Conservation (phyloP, 2,888 invertebrate species). For the Agrochola litura region DNA sequence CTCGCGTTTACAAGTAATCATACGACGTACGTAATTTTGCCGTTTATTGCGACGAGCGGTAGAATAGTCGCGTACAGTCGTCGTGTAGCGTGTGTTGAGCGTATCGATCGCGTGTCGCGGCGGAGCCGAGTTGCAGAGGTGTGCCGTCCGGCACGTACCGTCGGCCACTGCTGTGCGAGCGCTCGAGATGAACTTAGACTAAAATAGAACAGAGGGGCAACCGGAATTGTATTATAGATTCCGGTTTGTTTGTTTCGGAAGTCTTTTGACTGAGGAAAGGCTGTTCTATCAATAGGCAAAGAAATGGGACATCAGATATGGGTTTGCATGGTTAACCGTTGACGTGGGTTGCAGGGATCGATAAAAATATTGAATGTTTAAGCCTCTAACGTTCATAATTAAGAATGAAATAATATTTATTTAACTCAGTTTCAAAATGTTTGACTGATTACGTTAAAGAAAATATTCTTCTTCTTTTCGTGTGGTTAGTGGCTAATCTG, state of each 20-base stretch:
- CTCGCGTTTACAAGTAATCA: conserved; percentile 51
- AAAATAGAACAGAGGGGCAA: conserved; percentile 62
- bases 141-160: conserved; percentile 80
- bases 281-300: background rate
- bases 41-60: conserved; percentile 57
- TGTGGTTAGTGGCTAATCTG: too few relatives aligned
- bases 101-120: conserved; percentile 65
- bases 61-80: conserved; percentile 59
- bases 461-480: conserved; percentile 1
- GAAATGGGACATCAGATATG: background rate
- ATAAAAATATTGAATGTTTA: background rate
- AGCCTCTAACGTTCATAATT: background rate
- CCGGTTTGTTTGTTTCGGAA: conserved; percentile 49
- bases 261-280: conserved; percentile 22
- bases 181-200: conserved; percentile 70
- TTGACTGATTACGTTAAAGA: background rate
- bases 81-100: conserved; percentile 66
- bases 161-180: conserved; percentile 80
- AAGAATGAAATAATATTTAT: background rate
- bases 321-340: background rate
- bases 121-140: conserved; percentile 67
- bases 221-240: conserved; percentile 48
- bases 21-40: conserved; percentile 78
- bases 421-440: conserved; percentile 3
- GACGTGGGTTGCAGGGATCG: background rate